Conservation (phyloP, 2,888 invertebrate species). For the Gortyna flavago region DNA sequence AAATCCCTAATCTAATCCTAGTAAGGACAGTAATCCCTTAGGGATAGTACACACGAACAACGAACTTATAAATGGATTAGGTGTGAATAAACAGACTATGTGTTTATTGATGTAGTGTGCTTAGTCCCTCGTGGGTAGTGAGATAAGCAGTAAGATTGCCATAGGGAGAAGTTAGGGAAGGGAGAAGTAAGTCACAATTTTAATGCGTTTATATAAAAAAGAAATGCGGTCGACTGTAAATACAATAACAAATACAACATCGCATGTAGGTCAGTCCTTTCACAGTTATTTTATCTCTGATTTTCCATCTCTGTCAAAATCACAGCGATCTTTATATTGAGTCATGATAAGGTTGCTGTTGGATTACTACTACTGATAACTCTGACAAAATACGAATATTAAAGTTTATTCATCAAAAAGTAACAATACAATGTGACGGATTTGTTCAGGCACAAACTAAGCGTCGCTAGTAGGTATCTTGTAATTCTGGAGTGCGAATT, state of each 20-base stretch:
- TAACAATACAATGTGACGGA: too few species aligned
- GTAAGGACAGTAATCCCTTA: conserved; percentile 42
- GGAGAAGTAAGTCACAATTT: background rate
- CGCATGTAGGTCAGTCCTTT: background rate
- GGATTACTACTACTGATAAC: background rate
- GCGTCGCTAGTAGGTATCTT: too few species aligned
- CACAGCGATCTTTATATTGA: background rate
- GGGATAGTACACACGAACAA: conserved; percentile 26
- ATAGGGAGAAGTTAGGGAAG: background rate
- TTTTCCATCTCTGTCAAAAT: background rate
- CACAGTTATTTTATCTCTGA: background rate
- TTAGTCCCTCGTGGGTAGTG: background rate
- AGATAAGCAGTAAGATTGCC: background rate
- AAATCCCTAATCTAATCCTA: conserved; percentile 59
- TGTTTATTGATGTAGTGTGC: conserved; percentile 33
- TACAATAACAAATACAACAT: background rate
- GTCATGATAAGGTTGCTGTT: background rate
- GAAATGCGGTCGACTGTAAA: background rate
- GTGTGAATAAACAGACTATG: background rate
- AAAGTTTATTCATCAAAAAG: too few species aligned
- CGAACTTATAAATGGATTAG: conserved; percentile 45
- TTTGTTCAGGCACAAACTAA: too few species aligned
- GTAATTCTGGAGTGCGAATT: too few species aligned
- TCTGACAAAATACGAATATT: background rate
- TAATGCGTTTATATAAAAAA: background rate